A percentile compares a stretch with the other conserved stretches of the same genome.
These are phyloP conservation scores for Griposia aprilina DNA, from an alignment of 2,888 invertebrate genomes.

Conservation along the genomic window DNA sequence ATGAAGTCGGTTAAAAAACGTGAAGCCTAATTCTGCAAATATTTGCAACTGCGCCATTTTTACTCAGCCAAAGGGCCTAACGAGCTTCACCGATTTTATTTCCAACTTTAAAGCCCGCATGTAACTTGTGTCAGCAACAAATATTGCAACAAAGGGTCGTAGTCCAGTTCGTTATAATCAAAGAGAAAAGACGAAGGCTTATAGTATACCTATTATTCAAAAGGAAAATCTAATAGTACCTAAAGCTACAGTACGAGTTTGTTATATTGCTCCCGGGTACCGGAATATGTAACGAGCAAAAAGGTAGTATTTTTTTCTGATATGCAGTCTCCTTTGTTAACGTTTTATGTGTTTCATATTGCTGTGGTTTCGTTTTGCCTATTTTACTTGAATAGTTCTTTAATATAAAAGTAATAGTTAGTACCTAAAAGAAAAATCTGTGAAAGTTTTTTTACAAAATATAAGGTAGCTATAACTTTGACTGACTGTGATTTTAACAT, in stretches of 20 bases:
- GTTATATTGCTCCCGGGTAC: constrained; percentile 54
- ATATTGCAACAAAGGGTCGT: constrained; percentile 45
- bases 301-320: constrained; percentile 9
- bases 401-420: background rate
- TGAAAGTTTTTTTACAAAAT: background rate
- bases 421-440: background rate
- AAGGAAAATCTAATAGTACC: constrained; percentile 59
- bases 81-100: constrained; percentile 39
- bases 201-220: constrained; percentile 53
- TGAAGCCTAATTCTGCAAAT: background rate
- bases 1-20: too few relatives aligned
- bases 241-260: constrained; percentile 41
- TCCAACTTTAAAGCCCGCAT: constrained; percentile 46
- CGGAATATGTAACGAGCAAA: constrained; percentile 54
- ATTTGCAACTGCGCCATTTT: background rate
- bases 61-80: background rate
- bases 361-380: background rate
- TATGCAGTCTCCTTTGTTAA: constrained; percentile 25
- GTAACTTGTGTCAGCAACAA: constrained; percentile 56
- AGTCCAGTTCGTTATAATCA: constrained; percentile 41
- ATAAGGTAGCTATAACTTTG: background rate
- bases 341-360: constrained; percentile 13
- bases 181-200: constrained; percentile 37
- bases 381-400: background rate
- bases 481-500: background rate